Evolutionary conservation across 1,140 invertebrate species (phyloP), one percentile per base, ranked within the genome.

Genomic region (Zaprionus inermis): DNA sequence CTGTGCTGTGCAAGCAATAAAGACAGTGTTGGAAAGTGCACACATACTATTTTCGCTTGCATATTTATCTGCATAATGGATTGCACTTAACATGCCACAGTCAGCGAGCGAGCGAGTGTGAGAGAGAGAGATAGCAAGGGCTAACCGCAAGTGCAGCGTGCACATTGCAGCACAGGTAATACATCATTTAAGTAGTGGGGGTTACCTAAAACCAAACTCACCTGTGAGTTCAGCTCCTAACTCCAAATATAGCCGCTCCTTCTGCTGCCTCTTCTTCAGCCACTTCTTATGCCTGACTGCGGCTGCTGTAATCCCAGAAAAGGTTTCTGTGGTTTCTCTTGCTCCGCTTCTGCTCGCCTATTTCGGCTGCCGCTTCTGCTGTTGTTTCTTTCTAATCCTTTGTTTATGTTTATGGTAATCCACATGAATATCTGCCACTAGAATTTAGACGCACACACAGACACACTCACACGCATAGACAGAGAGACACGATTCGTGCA

Each of bases 1-100:
- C 28, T 18, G 38, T 28, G 2, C n/a, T 56, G 36, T 55, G 18
- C 18, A 34, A 54, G 54, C 44, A 56, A 66, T 30, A 30, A 64
- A 57, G 52, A 52, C 24, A 57, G 22, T 24, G 55, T 30, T 34
- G 30, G 38, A n/a, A 63, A 52, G 34, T 44, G 16, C 46, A 16
- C 6, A 59, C 49, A 38, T n/a, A 55, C 24, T 28, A 28, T 28
- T 28, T 54, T n/a, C 61, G 28, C 14, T 52, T 44, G 56, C 52
- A 71, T 71, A 68, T 79, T 73, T 86, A 86, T 88, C 76, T 80
- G 72, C 81, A 89, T 90, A 90, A 90, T 90, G 86, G 77, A 90
- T 90, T 90, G 86, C 86, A 90, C 86, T 86, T 90, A 86, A 90
- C 86, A 86, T 90, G 86, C 81, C 81, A 80, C 79, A 82, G 2